Evolutionary conservation across 1,140 invertebrate species (phyloP), one percentile per base, ranked within the genome.

Genomic region (Nixonia krombeini): DNA sequence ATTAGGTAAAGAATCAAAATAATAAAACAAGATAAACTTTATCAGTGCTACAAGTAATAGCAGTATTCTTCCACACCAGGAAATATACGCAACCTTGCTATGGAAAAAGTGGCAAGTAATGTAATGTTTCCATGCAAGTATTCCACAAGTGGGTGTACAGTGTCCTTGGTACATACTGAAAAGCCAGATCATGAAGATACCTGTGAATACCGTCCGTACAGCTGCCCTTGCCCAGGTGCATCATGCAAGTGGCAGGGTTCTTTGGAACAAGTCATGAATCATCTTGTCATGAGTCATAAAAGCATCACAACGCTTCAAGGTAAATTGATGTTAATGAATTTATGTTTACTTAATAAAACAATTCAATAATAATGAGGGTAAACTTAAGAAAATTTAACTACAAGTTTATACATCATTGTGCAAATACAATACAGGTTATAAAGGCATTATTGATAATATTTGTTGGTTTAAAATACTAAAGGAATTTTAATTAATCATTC

Each of bases 71-170:
- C 17, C 1, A 15, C 62, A 25, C 5, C 69, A 94, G 96, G 96
- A 53, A 98, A 98, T 84, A 99, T 99, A 74, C 89, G 97, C 59
- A 99, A 99, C 86, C 86, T 99, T 74, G 96, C 96, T 15, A 99
- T 99, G 97, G 98, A 99, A 79, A 99, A 99, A 84, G 96, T 99
- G 4, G 98, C 98, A 5, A 94, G 93, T 58, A 99, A 97, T 71
- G 94, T 99, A 1, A 93, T 96, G 88, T 99, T 99, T 79, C 97
- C 98, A 0, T 99, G 98, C 87, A 99, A 99, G 87, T 99, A 99
- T 87, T 94, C 94, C n/a, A 93, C 91, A 37, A 96, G 94, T 75
- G 98, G 98, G 8, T 99, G 98, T 84, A 90, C 90, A 2, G 91
- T 93, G 40, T 95, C 94, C n/a, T 87, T 99, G 10, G 90, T 96